phyloP scores from a whole-genome alignment of 2,888 invertebrate species.

The Drosophila kambysellisi region DNA sequence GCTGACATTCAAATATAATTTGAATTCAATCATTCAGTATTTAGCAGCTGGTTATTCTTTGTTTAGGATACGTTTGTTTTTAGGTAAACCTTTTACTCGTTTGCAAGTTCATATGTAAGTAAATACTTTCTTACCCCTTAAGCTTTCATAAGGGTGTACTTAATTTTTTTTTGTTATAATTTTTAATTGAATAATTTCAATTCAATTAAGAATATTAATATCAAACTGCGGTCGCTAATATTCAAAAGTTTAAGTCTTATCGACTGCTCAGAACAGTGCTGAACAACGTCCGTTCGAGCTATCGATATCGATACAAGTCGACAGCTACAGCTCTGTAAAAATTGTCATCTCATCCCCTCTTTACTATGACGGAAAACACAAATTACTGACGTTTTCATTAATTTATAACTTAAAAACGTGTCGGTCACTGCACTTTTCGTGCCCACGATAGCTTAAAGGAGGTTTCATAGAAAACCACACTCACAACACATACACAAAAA shows the following conservation, averaged over 20 bases:
- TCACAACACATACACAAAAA: constrained; percentile 30
- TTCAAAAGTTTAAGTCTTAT: neutral
- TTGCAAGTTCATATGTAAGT: neutral
- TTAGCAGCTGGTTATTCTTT: neutral
- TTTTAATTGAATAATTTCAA: neutral
- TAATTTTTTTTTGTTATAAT: neutral
- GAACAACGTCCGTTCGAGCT: neutral
- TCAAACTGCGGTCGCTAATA: neutral
- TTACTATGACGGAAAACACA: constrained; percentile 74
- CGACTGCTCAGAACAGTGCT: constrained; percentile 19
- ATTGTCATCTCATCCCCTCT: constrained; percentile 74
- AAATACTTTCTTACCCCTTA: neutral
- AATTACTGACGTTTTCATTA: constrained; percentile 77
- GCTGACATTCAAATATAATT: neutral
- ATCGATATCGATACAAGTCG: constrained; percentile 34
- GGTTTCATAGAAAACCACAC: constrained; percentile 36
- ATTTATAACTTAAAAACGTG: constrained; percentile 74
- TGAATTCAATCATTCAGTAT: neutral
- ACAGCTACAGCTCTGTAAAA: constrained; percentile 59
- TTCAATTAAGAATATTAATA: neutral
- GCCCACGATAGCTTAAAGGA: constrained; percentile 40
- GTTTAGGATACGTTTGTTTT: neutral
- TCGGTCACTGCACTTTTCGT: constrained; percentile 43
- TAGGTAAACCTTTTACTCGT: neutral
- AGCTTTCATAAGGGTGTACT: neutral